Base-by-base conservation (phyloP, 2,113 vertebrate genomes). In the Planiliza haematocheilus region DNA sequence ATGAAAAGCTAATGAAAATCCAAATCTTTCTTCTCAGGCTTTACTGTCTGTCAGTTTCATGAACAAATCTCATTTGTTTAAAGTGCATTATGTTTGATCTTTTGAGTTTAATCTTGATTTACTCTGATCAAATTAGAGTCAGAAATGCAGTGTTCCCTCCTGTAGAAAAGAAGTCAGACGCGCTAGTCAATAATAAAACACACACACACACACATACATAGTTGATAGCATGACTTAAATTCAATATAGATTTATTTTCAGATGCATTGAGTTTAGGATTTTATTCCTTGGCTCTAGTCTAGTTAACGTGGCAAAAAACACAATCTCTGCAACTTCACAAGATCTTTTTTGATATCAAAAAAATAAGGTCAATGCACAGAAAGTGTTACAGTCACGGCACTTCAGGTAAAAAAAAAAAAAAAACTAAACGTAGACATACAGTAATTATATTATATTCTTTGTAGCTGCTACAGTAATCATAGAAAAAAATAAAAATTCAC, bases 401-500 rank as follows among this genome's bases (percentile, higher is more conserved):
- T 63, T 72, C 1, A 36, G 52, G 38, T 52, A 7, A 51, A 56
- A 18, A 46, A 4, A 7, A 42, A 20, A 37, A 38, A 16, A 41
- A 14, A 18, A 9, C 5, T 16, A 49, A 10, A 69, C 2, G 50
- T 1, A 24, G 1, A 56, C 7, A 13, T 4, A 56, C 18, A 56
- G 13, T 7, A 21, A 38, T 4, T 9, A 36, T 59, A 49, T 21
- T 59, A 49, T 21, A 17, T 3, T 41, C 13, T 61, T 43, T 8
- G 37, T 5, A 50, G 59, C 5, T 8, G 18, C 37, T 42, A 21
- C 17, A 45, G 3, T 36, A n/a, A n/a, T 52, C 1, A 18, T 37
- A 20, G 13, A n/a, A n/a, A n/a, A n/a, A n/a, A n/a, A n/a, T 41
- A 63, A 51, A 77, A 68, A 58, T 46, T 21, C 50, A 69, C 51